phyloP scores from a whole-genome alignment of 1,140 invertebrate species.

The Heterodera schachtii region DNA sequence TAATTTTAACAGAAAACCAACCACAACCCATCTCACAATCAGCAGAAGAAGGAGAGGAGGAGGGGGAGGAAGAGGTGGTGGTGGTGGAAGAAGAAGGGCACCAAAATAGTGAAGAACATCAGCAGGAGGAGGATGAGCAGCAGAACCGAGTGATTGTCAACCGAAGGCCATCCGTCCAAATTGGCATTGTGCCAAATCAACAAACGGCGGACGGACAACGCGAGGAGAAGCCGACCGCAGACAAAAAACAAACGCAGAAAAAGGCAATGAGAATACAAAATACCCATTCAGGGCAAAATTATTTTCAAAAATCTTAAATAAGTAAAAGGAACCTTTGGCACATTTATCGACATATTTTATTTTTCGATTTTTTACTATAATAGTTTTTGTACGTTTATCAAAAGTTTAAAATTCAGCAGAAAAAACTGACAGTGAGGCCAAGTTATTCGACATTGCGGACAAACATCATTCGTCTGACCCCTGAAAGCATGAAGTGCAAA shows the following conservation, averaged over 20 bases:
- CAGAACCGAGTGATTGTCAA: neutral
- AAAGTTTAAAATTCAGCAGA: neutral
- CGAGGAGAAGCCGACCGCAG: neutral
- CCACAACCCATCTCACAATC: too few relatives aligned
- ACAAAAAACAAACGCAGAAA: neutral
- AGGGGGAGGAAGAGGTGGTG: too few relatives aligned
- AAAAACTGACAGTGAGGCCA: slow-evolving; percentile 12
- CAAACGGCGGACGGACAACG: too few relatives aligned
- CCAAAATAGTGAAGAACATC: neutral
- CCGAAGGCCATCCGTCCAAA: neutral
- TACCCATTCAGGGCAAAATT: too few relatives aligned
- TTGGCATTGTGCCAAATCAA: too few relatives aligned
- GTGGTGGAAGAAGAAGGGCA: too few relatives aligned
- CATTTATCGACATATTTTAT: neutral
- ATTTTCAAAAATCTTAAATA: too few relatives aligned
- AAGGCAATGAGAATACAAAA: neutral
- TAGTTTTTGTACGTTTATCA: neutral
- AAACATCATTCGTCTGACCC: slow-evolving; percentile 49
- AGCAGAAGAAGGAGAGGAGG: too few relatives aligned
- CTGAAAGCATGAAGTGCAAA: slow-evolving; percentile 57
- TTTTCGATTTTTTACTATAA: neutral
- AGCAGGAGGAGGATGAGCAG: neutral
- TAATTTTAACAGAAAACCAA: too few relatives aligned
- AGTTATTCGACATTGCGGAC: slow-evolving; percentile 48
- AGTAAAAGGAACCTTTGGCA: too few relatives aligned